Evolutionary conservation across 2,797 vertebrate genomes (phyloP).

Genomic region (Chromis chromis): DNA sequence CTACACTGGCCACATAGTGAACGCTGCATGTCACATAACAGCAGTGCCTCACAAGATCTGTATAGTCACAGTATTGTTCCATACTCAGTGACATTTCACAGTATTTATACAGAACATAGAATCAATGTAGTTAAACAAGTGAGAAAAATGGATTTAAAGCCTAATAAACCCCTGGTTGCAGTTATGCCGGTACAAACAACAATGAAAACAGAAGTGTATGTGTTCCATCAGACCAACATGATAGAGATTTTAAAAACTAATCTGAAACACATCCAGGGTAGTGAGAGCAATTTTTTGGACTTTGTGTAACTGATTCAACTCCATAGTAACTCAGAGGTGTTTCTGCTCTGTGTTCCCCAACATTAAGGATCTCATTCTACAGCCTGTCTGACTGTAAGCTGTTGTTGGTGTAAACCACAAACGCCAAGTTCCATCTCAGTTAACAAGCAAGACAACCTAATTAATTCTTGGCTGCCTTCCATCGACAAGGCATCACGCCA

Average conservation of each 20-base stretch:
- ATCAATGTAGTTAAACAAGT: slow-evolving; percentile 6
- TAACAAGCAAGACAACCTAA: slow-evolving; percentile 43
- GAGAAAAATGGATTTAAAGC: slow-evolving; percentile 8
- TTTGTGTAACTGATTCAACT: slow-evolving; percentile 5
- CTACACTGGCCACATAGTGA: too few species aligned
- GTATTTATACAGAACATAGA: neutral
- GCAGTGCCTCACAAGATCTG: neutral
- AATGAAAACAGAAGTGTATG: neutral
- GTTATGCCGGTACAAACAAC: neutral
- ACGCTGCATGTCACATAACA: neutral
- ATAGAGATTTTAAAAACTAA: neutral
- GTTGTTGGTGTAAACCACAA: slow-evolving; percentile 32
- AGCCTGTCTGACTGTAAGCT: slow-evolving; percentile 22
- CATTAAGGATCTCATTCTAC: slow-evolving; percentile 35
- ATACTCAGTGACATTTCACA: neutral
- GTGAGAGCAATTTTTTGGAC: neutral
- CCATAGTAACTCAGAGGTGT: slow-evolving; percentile 27
- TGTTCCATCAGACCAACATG: neutral
- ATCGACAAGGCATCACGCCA: slow-evolving; percentile 29
- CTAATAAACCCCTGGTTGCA: neutral
- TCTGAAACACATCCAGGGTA: slow-evolving; percentile 3
- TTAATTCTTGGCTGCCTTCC: slow-evolving; percentile 53
- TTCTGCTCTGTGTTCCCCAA: slow-evolving; percentile 26
- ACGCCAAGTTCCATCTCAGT: slow-evolving; percentile 39
- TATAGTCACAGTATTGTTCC: neutral